Conservation (phyloP, 2,797 vertebrate species). For the Pelodytes ibericus region DNA sequence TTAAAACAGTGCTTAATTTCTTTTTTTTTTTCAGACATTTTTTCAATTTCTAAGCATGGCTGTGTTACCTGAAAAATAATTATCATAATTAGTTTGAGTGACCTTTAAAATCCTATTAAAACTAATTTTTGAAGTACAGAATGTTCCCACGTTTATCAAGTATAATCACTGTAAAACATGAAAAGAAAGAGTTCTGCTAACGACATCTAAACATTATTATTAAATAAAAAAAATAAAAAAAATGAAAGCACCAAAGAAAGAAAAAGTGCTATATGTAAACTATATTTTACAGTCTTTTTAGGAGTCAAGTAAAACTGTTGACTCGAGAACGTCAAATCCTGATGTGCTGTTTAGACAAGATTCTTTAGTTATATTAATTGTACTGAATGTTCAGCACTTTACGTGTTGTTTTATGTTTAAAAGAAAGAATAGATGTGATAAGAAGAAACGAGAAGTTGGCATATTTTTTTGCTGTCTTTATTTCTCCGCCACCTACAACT, state of each 20-base stretch:
- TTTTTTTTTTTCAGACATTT: neutral
- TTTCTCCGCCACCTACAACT: neutral
- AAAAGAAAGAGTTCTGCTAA: neutral
- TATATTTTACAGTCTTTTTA: constrained; percentile 10
- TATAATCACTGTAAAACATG: neutral
- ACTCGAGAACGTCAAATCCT: constrained; percentile 10
- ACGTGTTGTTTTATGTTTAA: neutral
- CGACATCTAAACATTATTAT: neutral
- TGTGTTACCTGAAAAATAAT: neutral
- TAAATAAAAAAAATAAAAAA: neutral
- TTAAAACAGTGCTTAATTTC: neutral
- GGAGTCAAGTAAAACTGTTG: constrained; percentile 8
- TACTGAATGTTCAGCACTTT: constrained; percentile 28
- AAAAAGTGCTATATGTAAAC: neutral
- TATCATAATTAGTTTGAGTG: constrained; percentile 1
- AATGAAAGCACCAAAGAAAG: neutral
- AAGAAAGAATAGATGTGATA: neutral
- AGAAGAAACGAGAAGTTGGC: neutral
- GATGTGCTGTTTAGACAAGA: constrained; percentile 12
- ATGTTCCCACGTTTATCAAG: constrained; percentile 15
- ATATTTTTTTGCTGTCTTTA: neutral
- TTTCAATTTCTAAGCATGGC: neutral
- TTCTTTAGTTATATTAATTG: constrained; percentile 2
- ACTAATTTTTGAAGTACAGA: neutral
- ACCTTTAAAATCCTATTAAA: neutral